Evolutionary conservation across 2,113 vertebrate genomes (phyloP), one percentile per base, ranked within the genome.

Genomic region (Lathamus discolor): DNA sequence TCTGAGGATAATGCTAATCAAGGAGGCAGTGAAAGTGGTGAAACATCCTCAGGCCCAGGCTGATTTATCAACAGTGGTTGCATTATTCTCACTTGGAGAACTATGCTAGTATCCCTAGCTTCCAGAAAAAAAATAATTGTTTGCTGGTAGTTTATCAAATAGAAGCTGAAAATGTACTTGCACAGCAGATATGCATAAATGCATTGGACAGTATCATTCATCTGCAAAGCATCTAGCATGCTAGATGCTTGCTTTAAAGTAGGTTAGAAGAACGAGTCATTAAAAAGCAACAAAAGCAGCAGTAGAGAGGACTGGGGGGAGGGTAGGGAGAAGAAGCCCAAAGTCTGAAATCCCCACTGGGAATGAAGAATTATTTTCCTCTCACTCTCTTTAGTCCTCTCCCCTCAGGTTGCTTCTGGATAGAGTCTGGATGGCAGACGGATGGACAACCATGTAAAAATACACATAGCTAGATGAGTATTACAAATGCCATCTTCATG

Each of bases 1-100:
- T 84, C 92, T 84, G 88, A 96, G 91, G 31, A 93, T 93, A 96
- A 88, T 27, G 83, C 90, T 94, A 94, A 96, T 94, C 80, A 94
- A 77, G 86, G 55, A 76, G 73, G 81, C 86, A 82, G 69, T 1
- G 5, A 78, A 88, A 86, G 66, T n/a, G 52, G 92, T 93, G 86
- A 92, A 87, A 74, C n/a, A 54, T 51, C 75, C 70, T 81, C 8
- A 0, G 78, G 70, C 49, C 44, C 13, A 15, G 63, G 74, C 66
- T 93, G 95, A 96, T 89, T 85, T 94, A 95, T 93, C 76, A 96
- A 66, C 74, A 87, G 66, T 17, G 41, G 81, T 43, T 93, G 91
- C 62, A 73, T 80, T 96, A 91, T 82, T 91, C 88, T 93, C 59
- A 39, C 83, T 89, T 43, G 54, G 67, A 94, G 46, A 82, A 66